Conservation (phyloP, 2,888 invertebrate species). For the Malacosoma neustria region DNA sequence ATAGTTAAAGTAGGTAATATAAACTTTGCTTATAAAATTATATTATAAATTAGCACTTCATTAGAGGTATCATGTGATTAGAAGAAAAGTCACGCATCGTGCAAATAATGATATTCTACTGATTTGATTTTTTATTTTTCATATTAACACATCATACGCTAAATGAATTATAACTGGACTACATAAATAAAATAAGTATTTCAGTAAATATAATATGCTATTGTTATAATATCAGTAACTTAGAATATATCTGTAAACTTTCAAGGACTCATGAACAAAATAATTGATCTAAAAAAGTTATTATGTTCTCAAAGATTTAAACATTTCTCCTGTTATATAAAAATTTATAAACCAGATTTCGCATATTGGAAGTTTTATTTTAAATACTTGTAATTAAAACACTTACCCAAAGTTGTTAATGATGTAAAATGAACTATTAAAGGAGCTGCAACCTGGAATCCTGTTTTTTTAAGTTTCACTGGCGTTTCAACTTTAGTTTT, state of each 20-base stretch:
- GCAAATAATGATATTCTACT: neutral
- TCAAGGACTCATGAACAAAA: too few species aligned
- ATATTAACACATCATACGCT: neutral
- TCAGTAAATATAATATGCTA: neutral
- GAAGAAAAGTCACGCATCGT: neutral
- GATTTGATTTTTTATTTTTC: neutral
- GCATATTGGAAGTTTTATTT: too few species aligned
- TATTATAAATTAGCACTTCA: conserved; percentile 1
- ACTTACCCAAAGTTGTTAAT: conserved; percentile 32
- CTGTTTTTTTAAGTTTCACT: conserved; percentile 13
- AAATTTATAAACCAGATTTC: too few species aligned
- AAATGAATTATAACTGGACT: neutral
- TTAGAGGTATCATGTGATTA: neutral
- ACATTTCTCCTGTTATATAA: too few species aligned
- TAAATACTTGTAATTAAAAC: too few species aligned
- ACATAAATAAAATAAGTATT: neutral
- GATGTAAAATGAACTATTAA: conserved; percentile 22
- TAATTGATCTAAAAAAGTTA: too few species aligned
- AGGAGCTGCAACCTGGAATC: conserved; percentile 14
- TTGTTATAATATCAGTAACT: too few species aligned
- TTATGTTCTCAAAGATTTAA: too few species aligned
- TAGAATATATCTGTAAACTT: too few species aligned
- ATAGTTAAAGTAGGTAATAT: too few species aligned
- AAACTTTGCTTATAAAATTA: conserved; percentile 1
- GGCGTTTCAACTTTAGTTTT: conserved; percentile 18